Evolutionary conservation across 2,113 vertebrate genomes (phyloP), one percentile per base, ranked within the genome.

Genomic region (Ammodytes dubius): DNA sequence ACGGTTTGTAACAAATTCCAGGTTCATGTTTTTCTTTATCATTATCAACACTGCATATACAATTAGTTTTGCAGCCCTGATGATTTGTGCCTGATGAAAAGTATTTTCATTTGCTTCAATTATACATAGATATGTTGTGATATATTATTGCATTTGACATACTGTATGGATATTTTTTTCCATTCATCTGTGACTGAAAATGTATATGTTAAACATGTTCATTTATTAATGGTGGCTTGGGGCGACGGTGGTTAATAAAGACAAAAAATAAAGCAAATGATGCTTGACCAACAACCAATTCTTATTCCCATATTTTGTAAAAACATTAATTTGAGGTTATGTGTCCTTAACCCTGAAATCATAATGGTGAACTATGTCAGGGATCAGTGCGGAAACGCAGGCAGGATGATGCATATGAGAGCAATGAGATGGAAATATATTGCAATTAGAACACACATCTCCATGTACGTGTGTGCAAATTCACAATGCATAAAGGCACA

Each of bases 391-490:
- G 54, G 19, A 64, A 69, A 43, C 47, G 53, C 6, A 54, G 27
- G 17, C 35, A 59, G 9, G 14, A 11, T 13, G 12, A 67, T 57
- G 65, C n/a, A 59, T 68, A 71, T 57, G 8, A 42, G 63, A 77
- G 39, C 46, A 63, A 68, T 74, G 63, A 81, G 40, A 83, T 72
- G 53, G 46, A 76, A 75, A 59, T 81, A n/a, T 57, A 27, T 76
- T 65, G 19, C 56, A 11, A 64, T 59, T 46, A 39, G 53, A 71
- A 74, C 4, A 7, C 12, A 35, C 13, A 69, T 53, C 45, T 4
- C 15, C 37, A 37, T 68, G 14, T 50, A 43, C 46, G 70, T 6
- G 0, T 56, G 13, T 40, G 17, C 50, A 79, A 74, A 79, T 75
- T 59, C 46, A 71, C 56, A 65, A 49, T 47, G n/a, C 58, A 60